Evolutionary conservation across 1,140 invertebrate species (phyloP), one percentile per base, ranked within the genome.

Genomic region (Drosophila sturtevanti): DNA sequence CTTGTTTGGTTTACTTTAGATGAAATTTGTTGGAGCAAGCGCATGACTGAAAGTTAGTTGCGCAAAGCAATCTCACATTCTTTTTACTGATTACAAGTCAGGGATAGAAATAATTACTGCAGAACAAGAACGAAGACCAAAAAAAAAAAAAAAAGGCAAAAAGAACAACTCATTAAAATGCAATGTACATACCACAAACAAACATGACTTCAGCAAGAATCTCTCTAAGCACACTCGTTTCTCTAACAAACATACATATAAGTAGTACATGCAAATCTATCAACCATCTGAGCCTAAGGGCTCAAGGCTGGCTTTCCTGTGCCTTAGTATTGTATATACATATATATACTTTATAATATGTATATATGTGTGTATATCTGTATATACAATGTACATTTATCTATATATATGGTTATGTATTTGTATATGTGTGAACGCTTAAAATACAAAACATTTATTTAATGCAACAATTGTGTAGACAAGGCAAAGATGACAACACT

Each of bases 391-490:
- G n/a, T n/a, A n/a, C n/a, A n/a, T n/a, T n/a, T n/a, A n/a, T n/a
- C n/a, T 24, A 24, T 24, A 4, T 24, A 31, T 31, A 31, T 6
- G 27, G 27, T 31, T 35, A 12, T 64, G 38, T 6, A 24, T 18
- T 41, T 37, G 18, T 38, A 35, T 18, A 16, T 44, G n/a, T 64
- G 48, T 64, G 38, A 72, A 61, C 68, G 56, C 60, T 68, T 64
- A 64, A 22, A 38, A 60, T 27, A 72, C 67, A 81, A 81, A 79
- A 76, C 81, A 81, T 82, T 86, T 86, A 70, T 82, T 79, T 82
- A 87, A 86, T 87, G 82, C 84, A 79, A 87, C 79, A 82, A 86
- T 86, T 86, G 79, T 82, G 75, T 79, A 72, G 84, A 77, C 82
- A 73, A 70, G 77, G 75, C 81, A 87, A 72, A 56, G 75, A 61